Evolutionary conservation across 2,888 invertebrate genomes (phyloP).

Genomic region (Pyrocoelia pectoralis): DNA sequence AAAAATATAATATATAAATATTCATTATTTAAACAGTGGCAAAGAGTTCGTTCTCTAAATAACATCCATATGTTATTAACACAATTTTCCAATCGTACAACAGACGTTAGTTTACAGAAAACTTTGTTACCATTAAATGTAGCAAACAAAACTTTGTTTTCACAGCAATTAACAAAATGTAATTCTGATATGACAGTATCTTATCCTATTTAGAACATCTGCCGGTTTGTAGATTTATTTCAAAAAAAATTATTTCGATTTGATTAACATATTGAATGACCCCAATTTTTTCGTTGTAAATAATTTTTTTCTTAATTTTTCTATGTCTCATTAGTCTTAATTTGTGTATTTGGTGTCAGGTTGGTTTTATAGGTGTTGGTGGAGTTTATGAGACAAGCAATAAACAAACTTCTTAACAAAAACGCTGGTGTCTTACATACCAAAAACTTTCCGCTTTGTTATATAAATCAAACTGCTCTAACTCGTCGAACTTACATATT

Average conservation of each 20-base stretch:
- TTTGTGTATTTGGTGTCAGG: background rate
- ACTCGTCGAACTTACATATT: slow-evolving; percentile 50
- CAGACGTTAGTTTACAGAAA: slow-evolving; percentile 47
- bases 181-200: slow-evolving; percentile 52
- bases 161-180: slow-evolving; percentile 54
- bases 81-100: slow-evolving; percentile 48
- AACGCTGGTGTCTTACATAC: slow-evolving; percentile 45
- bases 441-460: slow-evolving; percentile 51
- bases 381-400: slow-evolving; percentile 46
- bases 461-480: slow-evolving; percentile 53
- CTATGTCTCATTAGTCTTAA: background rate
- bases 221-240: slow-evolving; percentile 42
- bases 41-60: slow-evolving; percentile 43
- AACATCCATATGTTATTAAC: slow-evolving; percentile 50
- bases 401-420: slow-evolving; percentile 42
- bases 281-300: slow-evolving; percentile 7
- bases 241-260: slow-evolving; percentile 22
- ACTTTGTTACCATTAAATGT: slow-evolving; percentile 50
- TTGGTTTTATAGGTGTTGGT: slow-evolving; percentile 13
- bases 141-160: slow-evolving; percentile 52
- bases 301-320: background rate
- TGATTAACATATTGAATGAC: background rate
- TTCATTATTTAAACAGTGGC: slow-evolving; percentile 52
- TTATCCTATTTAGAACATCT: slow-evolving; percentile 54
- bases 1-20: slow-evolving; percentile 52